Evolutionary conservation across 2,888 invertebrate genomes (phyloP), one percentile per base, ranked within the genome.

Genomic region (Acleris sparsana): DNA sequence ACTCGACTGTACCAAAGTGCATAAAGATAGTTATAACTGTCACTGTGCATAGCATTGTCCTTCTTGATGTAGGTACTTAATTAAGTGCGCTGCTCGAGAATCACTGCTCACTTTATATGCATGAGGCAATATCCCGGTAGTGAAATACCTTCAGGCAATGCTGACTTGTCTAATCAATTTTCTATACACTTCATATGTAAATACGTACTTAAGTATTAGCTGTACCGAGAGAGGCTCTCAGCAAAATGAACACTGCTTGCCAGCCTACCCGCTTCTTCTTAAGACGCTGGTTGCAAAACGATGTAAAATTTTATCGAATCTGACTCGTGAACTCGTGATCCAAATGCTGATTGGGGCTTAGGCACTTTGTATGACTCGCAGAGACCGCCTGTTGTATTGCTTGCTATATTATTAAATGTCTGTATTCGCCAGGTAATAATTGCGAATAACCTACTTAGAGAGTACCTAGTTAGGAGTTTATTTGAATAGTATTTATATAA

Each of bases 21-120:
- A 39, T 39, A 13, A 9, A 3, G 39, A 13, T 39, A 39, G 11
- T 13, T 33, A 39, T 13, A 9, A 39, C 39, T 11, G 39, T 39
- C 4, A 33, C 13, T 39, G 39, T 13, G 13, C 39, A 39, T 39
- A 39, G 39, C 39, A 39, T 39, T 39, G 39, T 39, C 4, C 39
- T 39, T 9, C 39, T 13, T 39, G 39, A 39, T 39, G 39, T 39
- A 13, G 13, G 39, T 39, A 39, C 39, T 39, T 39, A 13, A 13
- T 39, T 5, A 13, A 13, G 13, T 39, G 39, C 39, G 13, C 39
- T 39, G 1, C 43, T 20, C 39, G 59, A 49, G 55, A 44, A 79
- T 85, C 84, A 86, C 87, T 86, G 33, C 65, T 44, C 55, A 83
- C 83, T 86, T 86, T 85, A 86, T 86, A 86, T 84, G 86, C 87